Evolutionary conservation across 2,888 invertebrate species (phyloP), one percentile per base, ranked within the genome.

Genomic region (Timema podura): DNA sequence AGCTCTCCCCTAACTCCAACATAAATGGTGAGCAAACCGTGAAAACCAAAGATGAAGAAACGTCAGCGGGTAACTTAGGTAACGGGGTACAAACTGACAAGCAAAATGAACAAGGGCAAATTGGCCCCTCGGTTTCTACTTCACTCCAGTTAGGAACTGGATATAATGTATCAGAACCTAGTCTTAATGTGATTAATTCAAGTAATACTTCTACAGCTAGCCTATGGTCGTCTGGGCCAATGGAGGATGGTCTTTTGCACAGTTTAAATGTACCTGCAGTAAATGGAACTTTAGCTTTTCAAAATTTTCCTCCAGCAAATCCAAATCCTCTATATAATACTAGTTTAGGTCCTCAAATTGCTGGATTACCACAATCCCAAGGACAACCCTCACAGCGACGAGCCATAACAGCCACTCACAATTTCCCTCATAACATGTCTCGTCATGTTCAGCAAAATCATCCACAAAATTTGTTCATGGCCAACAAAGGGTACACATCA

Each of bases 371-470:
- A 54, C 76, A 77, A 49, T 75, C 75, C 67, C 77, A 77, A 73
- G 74, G 75, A 54, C 77, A 76, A 70, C 75, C 75, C 47, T 76
- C 76, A 65, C 79, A 79, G 72, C 77, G 83, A 72, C 77, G 82
- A 74, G 81, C 82, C 64, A 82, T 82, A 68, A 82, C 82, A 16
- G 82, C 79, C 16, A 79, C 80, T 71, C 81, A 81, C 73, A 81
- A 81, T 76, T 81, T 81, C 76, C 80, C 80, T 67, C 80, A 79
- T 74, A 79, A 78, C 73, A 69, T 78, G 51, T 75, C 79, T 70
- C 79, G 78, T 68, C 77, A 76, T 70, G 76, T 78, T 74, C 76
- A 76, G 68, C 77, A 77, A 65, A 76, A 76, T 68, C 76, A 76
- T 70, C 78, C 77, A 64, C 78, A 77, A 70, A 77, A 77, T 71